Evolutionary conservation across 2,888 invertebrate species (phyloP).

Genomic region (Oscheius onirici): DNA sequence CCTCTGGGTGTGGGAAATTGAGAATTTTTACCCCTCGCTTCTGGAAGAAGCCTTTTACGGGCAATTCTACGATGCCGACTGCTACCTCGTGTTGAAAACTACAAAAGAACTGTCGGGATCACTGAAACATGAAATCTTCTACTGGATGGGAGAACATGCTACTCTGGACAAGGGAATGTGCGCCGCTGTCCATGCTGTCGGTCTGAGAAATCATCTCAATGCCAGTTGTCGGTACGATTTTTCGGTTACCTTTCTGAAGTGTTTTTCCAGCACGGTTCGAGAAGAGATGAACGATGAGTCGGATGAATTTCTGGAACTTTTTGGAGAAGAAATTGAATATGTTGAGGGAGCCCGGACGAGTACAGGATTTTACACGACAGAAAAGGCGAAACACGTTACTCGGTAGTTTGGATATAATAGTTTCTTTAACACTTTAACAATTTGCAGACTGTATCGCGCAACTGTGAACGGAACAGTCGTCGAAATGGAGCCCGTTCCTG

Average conservation of each 20-base stretch:
- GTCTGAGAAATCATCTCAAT: constrained; percentile 92
- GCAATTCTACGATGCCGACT: constrained; percentile 94
- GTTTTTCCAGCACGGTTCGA: constrained; percentile 80
- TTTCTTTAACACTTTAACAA: neutral
- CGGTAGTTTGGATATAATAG: constrained; percentile 30
- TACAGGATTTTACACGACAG: constrained; percentile 95
- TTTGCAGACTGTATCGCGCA: constrained; percentile 65
- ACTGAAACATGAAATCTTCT: constrained; percentile 93
- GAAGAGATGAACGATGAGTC: constrained; percentile 98
- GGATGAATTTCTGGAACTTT: constrained; percentile 91
- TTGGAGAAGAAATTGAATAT: constrained; percentile 89
- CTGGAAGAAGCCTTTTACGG: constrained; percentile 86
- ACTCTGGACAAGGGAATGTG: constrained; percentile 91
- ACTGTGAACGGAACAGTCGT: constrained; percentile 66
- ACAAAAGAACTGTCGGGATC: constrained; percentile 75
- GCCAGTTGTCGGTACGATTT: constrained; percentile 75
- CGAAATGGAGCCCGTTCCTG: constrained; percentile 75
- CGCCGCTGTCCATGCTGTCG: constrained; percentile 98
- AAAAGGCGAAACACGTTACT: constrained; percentile 62
- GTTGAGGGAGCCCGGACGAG: constrained; percentile 97
- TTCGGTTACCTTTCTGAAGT: neutral
- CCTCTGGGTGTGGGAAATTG: constrained; percentile 96
- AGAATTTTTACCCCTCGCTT: constrained; percentile 95
- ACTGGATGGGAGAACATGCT: constrained; percentile 93
- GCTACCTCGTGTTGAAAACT: constrained; percentile 83